Conservation (phyloP, 2,797 vertebrate species). For the Clarias fuscus region DNA sequence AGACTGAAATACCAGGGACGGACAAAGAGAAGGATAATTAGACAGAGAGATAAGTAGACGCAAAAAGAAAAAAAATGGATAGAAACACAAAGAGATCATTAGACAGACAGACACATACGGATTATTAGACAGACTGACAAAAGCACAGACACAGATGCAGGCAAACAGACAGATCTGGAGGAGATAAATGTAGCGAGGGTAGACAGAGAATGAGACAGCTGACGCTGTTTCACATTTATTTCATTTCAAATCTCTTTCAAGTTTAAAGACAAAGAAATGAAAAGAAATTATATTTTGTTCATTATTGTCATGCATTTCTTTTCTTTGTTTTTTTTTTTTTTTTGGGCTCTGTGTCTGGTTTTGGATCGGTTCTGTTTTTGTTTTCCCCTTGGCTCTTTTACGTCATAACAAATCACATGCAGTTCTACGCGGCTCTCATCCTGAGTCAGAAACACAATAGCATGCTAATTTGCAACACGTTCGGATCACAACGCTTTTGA, state of each 20-base stretch:
- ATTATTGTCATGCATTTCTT: background rate
- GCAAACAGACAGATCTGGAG: background rate
- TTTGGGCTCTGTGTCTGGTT: background rate
- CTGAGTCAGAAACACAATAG: background rate
- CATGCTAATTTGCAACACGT: constrained; percentile 33
- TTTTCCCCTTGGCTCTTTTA: constrained; percentile 42
- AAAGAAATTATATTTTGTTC: constrained; percentile 8
- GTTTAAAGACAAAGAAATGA: constrained; percentile 28
- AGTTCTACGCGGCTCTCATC: constrained; percentile 19
- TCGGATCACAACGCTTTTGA: constrained; percentile 12
- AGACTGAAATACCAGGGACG: background rate
- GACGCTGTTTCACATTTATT: constrained; percentile 16
- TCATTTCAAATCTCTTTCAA: constrained; percentile 27
- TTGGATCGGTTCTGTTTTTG: constrained; percentile 20
- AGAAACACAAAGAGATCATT: background rate
- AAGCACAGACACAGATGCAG: background rate
- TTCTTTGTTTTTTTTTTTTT: background rate
- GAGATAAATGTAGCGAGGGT: background rate
- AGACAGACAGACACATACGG: background rate
- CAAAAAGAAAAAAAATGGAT: background rate
- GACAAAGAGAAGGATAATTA: background rate
- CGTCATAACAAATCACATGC: constrained; percentile 42
- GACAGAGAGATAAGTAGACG: background rate
- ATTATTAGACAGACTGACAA: background rate
- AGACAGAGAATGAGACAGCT: background rate